Base-by-base conservation (phyloP, 2,888 invertebrate species). In the Epinotia nisella region DNA sequence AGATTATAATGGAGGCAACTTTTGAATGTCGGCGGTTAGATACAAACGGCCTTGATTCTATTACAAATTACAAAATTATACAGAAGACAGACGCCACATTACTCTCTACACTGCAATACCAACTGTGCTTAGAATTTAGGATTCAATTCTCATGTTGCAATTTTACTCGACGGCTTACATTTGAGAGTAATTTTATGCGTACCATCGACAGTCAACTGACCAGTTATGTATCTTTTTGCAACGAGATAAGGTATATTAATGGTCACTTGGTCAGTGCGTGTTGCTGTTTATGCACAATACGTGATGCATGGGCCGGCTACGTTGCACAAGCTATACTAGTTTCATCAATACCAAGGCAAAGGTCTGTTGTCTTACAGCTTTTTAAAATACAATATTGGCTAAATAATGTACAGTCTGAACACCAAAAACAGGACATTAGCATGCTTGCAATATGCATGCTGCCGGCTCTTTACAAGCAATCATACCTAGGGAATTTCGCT, bases 291-390 rank as follows among this genome's bases (percentile, higher is more conserved):
- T 35, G 35, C 35, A 35, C 67, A 29, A 11, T 1, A 69, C 58
- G 58, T 69, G 56, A 49, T 19, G 41, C 53, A 64, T 13, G 24
- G 45, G 11, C 49, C 35, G 35, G 19, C 19, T 9, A 0, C 24
- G 24, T 62, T 73, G 49, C 72, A 64, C 62, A 72, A 72, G 62
- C 21, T 58, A 56, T 56, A 58, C 68, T 67, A 61, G 72, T 72
- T 73, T 59, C 62, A 73, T 21, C 35, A 68, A 68, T 41, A 58
- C 24, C 64, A 69, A 51, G 56, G 45, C 65, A 65, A 62, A 73
- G 68, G 64, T 64, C 56, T 39, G 56, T n/a, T 29, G 68, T 45
- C 67, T 41, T 41, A 51, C 61, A 35, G 61, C 61, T 21, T 62
- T 61, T 64, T n/a, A 9, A 7, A 35, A 7, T 7, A 9, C 35